These are phyloP conservation scores for Phocides pigmalion DNA, from an alignment of 1,140 invertebrate species.

Conservation along the genomic window DNA sequence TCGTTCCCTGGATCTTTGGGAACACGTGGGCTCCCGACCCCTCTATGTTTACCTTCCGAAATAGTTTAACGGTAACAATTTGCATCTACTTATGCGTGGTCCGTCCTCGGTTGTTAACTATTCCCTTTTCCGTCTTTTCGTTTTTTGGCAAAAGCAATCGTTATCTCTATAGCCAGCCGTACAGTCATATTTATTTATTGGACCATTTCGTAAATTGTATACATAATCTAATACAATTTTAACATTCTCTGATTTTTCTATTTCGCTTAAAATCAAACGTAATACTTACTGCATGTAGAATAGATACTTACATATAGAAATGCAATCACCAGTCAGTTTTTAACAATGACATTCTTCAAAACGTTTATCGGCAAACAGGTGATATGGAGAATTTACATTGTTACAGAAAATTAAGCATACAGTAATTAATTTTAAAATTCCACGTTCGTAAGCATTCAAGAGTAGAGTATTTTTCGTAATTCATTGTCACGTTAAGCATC, in stretches of 20 bases:
- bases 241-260: slow-evolving; percentile 5
- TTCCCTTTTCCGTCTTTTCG: slow-evolving; percentile 50
- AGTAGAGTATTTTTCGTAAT: too few species aligned
- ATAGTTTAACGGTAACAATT: slow-evolving; percentile 82
- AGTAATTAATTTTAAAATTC: too few species aligned
- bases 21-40: slow-evolving; percentile 63
- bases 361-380: too few species aligned
- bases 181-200: slow-evolving; percentile 40
- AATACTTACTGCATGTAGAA: too few species aligned
- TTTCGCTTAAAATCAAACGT: too few species aligned
- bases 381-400: too few species aligned
- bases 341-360: too few species aligned
- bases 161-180: slow-evolving; percentile 39
- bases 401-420: too few species aligned
- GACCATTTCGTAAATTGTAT: slow-evolving; percentile 36
- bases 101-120: slow-evolving; percentile 78
- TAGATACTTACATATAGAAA: too few species aligned
- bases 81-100: slow-evolving; percentile 79
- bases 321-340: too few species aligned
- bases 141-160: slow-evolving; percentile 51
- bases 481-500: slow-evolving; percentile 5
- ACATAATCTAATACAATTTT: slow-evolving; percentile 21
- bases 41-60: slow-evolving; percentile 80
- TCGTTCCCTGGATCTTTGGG: slow-evolving; percentile 67
- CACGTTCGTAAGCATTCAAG: too few species aligned